Base-by-base conservation (phyloP, 2,797 vertebrate species). In the Hyperoplus lanceolatus region DNA sequence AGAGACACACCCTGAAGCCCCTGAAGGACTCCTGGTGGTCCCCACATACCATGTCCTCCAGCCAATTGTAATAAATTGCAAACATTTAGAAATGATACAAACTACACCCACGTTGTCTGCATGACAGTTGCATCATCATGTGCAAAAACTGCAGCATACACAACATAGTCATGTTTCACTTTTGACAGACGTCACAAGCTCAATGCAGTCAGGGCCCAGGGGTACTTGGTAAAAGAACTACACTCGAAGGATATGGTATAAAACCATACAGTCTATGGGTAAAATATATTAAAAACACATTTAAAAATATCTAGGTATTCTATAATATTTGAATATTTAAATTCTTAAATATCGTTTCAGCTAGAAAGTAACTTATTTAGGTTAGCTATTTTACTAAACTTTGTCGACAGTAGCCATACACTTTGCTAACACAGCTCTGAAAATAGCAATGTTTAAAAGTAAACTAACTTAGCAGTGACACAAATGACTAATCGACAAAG, bases 401-500 rank as follows among this genome's bases (percentile, higher is more conserved):
- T 14, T n/a, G 6, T 13, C 18, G n/a, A 9, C 43, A 45, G 9
- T 16, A 21, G 8, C 4, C 1, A 5, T 39, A 29, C 5, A 13
- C 3, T 43, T 48, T 2, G 4, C n/a, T 18, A 58, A 70, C 2
- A 0, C 6, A 41, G 39, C 8, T 48, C 36, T 55, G 2, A 15
- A 64, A 36, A 43, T 6, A 53, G 4, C 54, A 50, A 64, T 11
- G 7, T 8, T 1, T 29, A 29, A 29, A 29, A 29, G 29, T 29
- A 29, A 29, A 29, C 29, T 29, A 29, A 29, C 29, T 29, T 29
- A 29, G 29, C 29, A 29, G 29, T 29, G 29, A 29, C 29, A 29
- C 62, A 41, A n/a, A 42, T 14, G 11, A 29, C 43, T 7, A 65
- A 78, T 6, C 0, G 29, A 63, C 62, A 61, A 16, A 77, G 56